Conservation (phyloP, 1,140 invertebrate genomes). For the Heliconius nattereri region DNA sequence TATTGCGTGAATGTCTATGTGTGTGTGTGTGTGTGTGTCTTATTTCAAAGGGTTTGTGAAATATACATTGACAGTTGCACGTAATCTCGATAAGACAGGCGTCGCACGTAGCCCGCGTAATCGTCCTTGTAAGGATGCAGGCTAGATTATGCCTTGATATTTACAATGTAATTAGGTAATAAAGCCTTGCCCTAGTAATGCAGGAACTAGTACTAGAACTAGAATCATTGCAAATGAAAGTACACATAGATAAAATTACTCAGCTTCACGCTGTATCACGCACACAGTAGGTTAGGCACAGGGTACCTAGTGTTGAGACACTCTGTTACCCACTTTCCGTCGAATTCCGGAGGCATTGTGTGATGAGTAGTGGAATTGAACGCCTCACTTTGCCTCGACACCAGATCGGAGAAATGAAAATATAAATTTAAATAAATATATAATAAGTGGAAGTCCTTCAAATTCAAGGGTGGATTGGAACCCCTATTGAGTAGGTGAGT, state of each 20-base stretch:
- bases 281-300: too few relatives aligned
- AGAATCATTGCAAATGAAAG: slow-evolving; percentile 30
- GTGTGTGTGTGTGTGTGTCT: too few relatives aligned
- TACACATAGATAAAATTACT: neutral
- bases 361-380: too few relatives aligned
- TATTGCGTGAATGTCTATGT: neutral
- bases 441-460: slow-evolving; percentile 6
- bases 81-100: slow-evolving; percentile 35
- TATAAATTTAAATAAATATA: too few relatives aligned
- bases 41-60: slow-evolving; percentile 11
- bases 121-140: slow-evolving; percentile 51
- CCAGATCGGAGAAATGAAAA: too few relatives aligned
- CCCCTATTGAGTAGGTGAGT: neutral
- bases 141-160: slow-evolving; percentile 44
- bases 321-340: too few relatives aligned
- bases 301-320: too few relatives aligned
- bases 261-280: too few relatives aligned
- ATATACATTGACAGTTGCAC: slow-evolving; percentile 34
- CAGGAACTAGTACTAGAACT: slow-evolving; percentile 36
- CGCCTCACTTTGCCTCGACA: too few relatives aligned
- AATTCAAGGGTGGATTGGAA: neutral
- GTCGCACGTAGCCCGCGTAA: slow-evolving; percentile 37
- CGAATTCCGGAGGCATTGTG: too few relatives aligned
- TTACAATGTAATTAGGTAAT: slow-evolving; percentile 51
- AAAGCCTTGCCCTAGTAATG: slow-evolving; percentile 48